Evolutionary conservation across 2,113 vertebrate species (phyloP).

Genomic region (Nesoenas mayeri): DNA sequence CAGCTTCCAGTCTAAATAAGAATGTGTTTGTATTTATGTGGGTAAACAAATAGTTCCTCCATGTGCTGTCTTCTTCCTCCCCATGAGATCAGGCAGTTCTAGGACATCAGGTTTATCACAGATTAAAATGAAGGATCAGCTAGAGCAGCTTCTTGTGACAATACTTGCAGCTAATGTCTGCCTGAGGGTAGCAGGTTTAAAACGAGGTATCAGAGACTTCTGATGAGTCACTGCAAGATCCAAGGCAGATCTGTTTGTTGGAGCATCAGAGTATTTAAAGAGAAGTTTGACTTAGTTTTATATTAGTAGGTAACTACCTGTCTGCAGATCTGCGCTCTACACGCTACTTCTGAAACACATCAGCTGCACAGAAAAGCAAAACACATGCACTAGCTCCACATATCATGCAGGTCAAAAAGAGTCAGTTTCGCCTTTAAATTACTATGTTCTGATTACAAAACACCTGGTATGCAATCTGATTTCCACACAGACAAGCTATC

Average conservation of each 20-base stretch:
- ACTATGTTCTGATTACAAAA: slow-evolving; percentile 7
- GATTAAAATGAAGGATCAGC: not conserved
- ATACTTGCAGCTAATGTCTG: not conserved
- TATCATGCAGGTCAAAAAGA: not conserved
- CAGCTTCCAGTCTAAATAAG: not conserved
- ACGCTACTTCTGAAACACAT: not conserved
- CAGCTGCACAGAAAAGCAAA: slow-evolving; percentile 6
- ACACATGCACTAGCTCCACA: not conserved
- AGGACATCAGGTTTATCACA: not conserved
- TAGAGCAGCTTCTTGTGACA: not conserved
- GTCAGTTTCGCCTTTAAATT: slow-evolving; percentile 14
- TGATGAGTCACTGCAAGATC: not conserved
- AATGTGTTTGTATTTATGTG: not conserved
- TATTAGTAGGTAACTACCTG: not conserved
- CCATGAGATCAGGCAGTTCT: not conserved
- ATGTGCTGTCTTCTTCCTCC: not conserved
- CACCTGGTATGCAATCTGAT: slow-evolving; percentile 1
- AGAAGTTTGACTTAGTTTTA: not conserved
- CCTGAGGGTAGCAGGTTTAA: not conserved
- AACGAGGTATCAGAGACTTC: not conserved
- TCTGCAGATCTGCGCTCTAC: not conserved
- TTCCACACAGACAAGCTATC: not conserved
- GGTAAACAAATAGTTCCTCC: not conserved
- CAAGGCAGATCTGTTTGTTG: not conserved
- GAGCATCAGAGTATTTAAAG: not conserved